phyloP scores from a whole-genome alignment of 2,113 vertebrate genomes.

The Pseudonaja textilis region DNA sequence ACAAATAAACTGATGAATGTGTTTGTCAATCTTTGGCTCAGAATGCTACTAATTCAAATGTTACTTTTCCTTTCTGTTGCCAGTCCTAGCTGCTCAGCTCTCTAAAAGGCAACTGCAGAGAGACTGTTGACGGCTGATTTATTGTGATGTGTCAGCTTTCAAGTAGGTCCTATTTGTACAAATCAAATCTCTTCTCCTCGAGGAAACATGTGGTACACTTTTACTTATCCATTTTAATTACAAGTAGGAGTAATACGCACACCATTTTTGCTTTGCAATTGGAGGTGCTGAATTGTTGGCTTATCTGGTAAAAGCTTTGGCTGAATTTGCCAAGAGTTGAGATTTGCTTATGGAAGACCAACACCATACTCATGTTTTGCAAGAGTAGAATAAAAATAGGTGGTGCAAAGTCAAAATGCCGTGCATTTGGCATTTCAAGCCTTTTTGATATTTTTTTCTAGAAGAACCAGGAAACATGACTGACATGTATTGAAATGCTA shows the following conservation, averaged over 20 bases:
- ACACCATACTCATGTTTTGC: not conserved
- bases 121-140: conserved; percentile 19
- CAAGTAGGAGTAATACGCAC: not conserved
- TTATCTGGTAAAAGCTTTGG: not conserved
- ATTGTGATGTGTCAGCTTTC: conserved; percentile 24
- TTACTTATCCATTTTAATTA: conserved; percentile 28
- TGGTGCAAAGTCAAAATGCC: not conserved
- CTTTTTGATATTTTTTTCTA: not conserved
- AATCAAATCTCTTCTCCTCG: not conserved
- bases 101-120: conserved; percentile 11
- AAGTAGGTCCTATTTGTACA: not conserved
- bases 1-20: conserved; percentile 27
- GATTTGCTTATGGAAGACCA: not conserved
- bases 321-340: not conserved
- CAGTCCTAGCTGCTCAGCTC: fast-evolving
- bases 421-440: not conserved
- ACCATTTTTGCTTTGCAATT: fast-evolving
- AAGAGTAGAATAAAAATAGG: not conserved
- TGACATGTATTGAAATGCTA: not conserved
- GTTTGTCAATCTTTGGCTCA: conserved; percentile 25
- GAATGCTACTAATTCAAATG: not conserved
- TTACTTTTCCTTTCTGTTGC: not conserved
- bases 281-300: not conserved
- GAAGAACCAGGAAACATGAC: not conserved
- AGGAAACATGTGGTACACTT: not conserved